These are phyloP conservation scores for Bombycilla garrulus DNA, from an alignment of 2,113 vertebrate genomes.

Conservation along the genomic window DNA sequence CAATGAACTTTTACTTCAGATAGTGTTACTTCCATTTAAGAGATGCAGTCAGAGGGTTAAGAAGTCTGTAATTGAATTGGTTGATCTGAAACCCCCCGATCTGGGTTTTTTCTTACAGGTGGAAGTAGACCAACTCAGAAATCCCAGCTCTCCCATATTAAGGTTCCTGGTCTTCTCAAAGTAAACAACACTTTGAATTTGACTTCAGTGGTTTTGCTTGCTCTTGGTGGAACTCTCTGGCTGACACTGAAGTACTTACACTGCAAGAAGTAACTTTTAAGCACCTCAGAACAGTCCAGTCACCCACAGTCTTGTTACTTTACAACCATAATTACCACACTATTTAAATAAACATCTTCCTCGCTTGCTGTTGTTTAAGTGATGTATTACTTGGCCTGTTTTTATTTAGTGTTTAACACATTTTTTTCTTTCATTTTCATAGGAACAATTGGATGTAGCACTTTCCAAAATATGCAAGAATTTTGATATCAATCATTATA, in stretches of 20 bases:
- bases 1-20: background rate
- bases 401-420: background rate
- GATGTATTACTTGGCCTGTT: background rate
- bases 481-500: slow-evolving; percentile 95
- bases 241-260: background rate
- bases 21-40: background rate
- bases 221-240: background rate
- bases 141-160: background rate
- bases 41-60: background rate
- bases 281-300: background rate
- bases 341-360: background rate
- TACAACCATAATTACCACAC: background rate
- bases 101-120: background rate
- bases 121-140: background rate
- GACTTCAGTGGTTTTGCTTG: background rate
- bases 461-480: slow-evolving; percentile 98
- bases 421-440: background rate
- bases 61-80: background rate
- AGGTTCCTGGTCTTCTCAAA: background rate
- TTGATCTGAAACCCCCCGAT: background rate
- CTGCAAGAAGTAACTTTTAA: background rate
- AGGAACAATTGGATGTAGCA: slow-evolving; percentile 96
- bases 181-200: background rate
- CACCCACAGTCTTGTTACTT: background rate
- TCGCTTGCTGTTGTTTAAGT: background rate